Evolutionary conservation across 2,888 invertebrate genomes (phyloP), one percentile per base, ranked within the genome.

Genomic region (Andrena chrysosceles): DNA sequence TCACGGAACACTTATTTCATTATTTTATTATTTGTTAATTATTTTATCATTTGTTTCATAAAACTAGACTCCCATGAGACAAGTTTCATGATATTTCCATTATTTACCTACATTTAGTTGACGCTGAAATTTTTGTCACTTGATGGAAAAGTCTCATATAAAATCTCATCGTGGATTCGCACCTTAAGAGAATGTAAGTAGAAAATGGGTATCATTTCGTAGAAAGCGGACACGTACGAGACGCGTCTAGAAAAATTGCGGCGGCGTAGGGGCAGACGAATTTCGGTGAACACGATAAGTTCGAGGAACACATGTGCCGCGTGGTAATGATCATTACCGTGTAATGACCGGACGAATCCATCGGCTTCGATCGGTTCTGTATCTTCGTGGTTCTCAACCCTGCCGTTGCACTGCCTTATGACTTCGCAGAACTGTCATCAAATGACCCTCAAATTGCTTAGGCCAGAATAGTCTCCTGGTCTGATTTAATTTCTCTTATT

Each of bases 311-410:
- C 86, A 85, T 87, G 83, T 33, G 87, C 81, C 68, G 69, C 59
- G 60, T 48, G 48, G 66, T 85, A 83, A 87, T 75, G 79, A 83
- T 85, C 77, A 87, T 87, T 85, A 85, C 85, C 78, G 75, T 76
- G 83, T 87, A 87, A 87, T 83, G 70, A 87, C 83, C 81, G 79
- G 85, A 87, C 73, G 71, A 87, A 83, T 87, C 75, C 81, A 85
- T 84, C 77, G 77, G 76, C 66, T 73, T 67, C 77, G 86, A 86
- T 86, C 79, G 62, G 67, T 83, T 54, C 60, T 72, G 70, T 10
- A 74, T 68, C 68, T 23, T 69, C 69, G 78, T 60, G 81, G 81
- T 81, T 81, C 77, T 64, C 80, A 80, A 80, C 73, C 60, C 35
- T 42, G 16, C 42, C 64, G 20, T 56, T 69, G 29, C 20, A 1